Conservation (phyloP, 2,113 vertebrate genomes). For the Phoenicopterus ruber region DNA sequence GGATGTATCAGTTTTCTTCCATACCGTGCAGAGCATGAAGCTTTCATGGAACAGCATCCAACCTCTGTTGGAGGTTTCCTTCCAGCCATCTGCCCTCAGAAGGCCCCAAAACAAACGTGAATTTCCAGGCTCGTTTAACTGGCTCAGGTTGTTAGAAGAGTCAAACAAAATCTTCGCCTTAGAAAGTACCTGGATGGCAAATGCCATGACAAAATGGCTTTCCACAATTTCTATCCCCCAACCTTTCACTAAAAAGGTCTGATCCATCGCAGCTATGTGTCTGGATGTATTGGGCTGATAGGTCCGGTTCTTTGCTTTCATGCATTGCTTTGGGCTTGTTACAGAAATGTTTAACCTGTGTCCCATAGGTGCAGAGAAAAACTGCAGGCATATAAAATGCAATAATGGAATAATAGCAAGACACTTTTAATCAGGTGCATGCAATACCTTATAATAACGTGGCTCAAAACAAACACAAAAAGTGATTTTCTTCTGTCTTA, state of each 20-base stretch:
- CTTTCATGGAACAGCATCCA: not conserved
- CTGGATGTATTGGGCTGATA: not conserved
- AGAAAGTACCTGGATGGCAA: not conserved
- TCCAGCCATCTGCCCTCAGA: not conserved
- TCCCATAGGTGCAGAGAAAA: not conserved
- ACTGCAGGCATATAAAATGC: not conserved
- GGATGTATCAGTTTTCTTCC: not conserved
- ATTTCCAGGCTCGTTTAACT: not conserved
- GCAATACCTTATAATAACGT: not conserved
- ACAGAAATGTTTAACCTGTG: not conserved
- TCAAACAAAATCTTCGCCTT: not conserved
- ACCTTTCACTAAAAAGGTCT: not conserved
- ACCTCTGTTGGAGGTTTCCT: not conserved
- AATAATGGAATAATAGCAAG: not conserved
- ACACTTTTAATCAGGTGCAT: not conserved
- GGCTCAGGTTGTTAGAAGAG: not conserved
- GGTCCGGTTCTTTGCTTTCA: not conserved
- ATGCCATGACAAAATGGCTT: not conserved
- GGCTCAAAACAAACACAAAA: not conserved
- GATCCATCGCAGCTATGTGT: not conserved
- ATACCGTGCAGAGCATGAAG: rapidly evolving
- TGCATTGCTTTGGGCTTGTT: not conserved
- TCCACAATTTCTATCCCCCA: not conserved
- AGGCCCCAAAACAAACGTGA: not conserved
- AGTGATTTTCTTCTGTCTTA: not conserved